Conservation (phyloP, 2,888 invertebrate genomes). For the Diogma glabrata region DNA sequence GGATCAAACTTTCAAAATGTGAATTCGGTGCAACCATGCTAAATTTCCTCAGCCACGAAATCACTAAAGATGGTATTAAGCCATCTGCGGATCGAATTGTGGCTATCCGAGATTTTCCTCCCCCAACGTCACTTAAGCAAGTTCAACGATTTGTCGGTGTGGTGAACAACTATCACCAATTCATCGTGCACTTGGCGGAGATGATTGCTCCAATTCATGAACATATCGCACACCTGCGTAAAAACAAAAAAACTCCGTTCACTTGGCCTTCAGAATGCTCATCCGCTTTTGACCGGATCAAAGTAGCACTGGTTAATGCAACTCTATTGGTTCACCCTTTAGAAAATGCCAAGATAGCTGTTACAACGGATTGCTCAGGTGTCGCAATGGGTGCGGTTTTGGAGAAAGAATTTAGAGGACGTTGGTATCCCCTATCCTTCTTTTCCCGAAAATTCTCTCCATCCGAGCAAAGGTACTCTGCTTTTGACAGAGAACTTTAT, state of each 20-base stretch:
- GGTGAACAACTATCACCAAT: too few relatives aligned
- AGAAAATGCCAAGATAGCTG: background rate
- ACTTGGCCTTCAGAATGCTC: too few relatives aligned
- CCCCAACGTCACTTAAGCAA: background rate
- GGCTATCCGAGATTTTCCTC: background rate
- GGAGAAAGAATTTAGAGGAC: background rate
- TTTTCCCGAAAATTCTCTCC: background rate
- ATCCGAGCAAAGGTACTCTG: background rate
- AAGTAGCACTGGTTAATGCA: background rate
- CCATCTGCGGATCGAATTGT: background rate
- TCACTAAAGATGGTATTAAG: background rate
- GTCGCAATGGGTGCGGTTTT: background rate
- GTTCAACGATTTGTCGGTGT: background rate
- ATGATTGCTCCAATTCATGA: background rate
- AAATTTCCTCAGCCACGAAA: background rate
- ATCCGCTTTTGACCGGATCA: background rate
- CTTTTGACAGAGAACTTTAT: background rate
- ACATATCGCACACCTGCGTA: background rate
- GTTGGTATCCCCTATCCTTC: background rate
- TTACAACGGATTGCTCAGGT: background rate
- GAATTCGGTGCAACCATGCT: background rate
- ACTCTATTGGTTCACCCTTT: background rate
- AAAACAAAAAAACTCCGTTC: background rate
- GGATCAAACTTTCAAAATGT: too few relatives aligned
- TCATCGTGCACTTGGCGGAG: background rate